Conservation (phyloP, 64 coral and sea anemone genomes). For the Stichodactyla mertensii region DNA sequence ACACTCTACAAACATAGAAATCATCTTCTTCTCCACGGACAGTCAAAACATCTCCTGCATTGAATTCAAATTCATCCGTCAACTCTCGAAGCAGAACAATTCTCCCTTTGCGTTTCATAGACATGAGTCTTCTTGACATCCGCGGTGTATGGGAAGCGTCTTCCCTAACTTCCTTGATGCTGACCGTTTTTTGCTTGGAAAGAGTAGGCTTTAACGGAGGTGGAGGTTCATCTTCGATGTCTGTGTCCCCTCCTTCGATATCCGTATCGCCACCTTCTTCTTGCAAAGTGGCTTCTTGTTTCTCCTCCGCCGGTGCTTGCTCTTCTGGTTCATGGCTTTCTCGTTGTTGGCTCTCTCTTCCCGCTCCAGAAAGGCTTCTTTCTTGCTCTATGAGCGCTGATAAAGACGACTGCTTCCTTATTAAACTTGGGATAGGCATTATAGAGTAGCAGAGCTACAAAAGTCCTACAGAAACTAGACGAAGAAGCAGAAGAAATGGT, state of each 20-base stretch:
- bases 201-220: slow-evolving; percentile 7
- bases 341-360: neutral
- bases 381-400: slow-evolving; percentile 68
- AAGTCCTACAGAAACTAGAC: neutral
- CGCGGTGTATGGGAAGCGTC: slow-evolving; percentile 22
- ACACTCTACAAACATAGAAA: slow-evolving; percentile 79
- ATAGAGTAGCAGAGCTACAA: neutral
- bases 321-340: slow-evolving; percentile 2
- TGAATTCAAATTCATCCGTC: slow-evolving; percentile 78
- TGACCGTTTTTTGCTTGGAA: slow-evolving; percentile 14
- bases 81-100: slow-evolving; percentile 43
- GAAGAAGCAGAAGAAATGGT: neutral
- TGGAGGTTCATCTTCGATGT: slow-evolving; percentile 49
- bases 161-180: neutral
- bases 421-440: slow-evolving; percentile 43
- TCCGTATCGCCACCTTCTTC: slow-evolving; percentile 33
- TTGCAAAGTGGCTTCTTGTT: neutral
- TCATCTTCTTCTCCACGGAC: slow-evolving; percentile 83
- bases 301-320: neutral
- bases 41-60: slow-evolving; percentile 80
- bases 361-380: slow-evolving; percentile 7
- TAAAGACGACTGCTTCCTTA: slow-evolving; percentile 71
- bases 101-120: slow-evolving; percentile 65
- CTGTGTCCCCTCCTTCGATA: slow-evolving; percentile 73
- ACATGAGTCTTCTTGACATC: slow-evolving; percentile 73